Evolutionary conservation across 2,797 vertebrate species (phyloP).

Genomic region (Myripristis jacobus): DNA sequence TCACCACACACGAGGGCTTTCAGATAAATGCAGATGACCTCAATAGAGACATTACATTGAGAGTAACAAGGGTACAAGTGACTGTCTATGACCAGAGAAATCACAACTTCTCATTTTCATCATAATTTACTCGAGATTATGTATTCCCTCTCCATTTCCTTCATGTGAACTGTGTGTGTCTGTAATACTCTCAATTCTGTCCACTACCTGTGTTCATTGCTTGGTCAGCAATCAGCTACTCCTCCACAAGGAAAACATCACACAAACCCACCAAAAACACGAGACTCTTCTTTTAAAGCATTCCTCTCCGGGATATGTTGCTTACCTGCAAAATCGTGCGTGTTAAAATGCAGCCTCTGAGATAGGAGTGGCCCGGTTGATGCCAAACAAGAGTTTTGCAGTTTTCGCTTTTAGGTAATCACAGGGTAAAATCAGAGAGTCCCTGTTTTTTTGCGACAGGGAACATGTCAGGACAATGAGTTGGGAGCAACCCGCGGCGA

Average conservation of each 20-base stretch:
- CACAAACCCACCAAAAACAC: not conserved
- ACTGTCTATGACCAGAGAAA: not conserved
- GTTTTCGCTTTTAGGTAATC: slow-evolving; percentile 13
- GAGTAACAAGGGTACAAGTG: not conserved
- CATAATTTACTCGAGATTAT: not conserved
- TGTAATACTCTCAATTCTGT: slow-evolving; percentile 19
- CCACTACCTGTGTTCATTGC: slow-evolving; percentile 40
- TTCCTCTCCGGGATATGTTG: not conserved
- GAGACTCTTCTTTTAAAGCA: not conserved
- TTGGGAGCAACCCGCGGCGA: slow-evolving; percentile 31
- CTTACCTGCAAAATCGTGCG: not conserved
- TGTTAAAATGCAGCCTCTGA: not conserved
- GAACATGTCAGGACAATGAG: slow-evolving; percentile 37
- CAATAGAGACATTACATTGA: not conserved
- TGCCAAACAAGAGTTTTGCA: slow-evolving; percentile 22
- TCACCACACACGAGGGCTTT: slow-evolving; percentile 26
- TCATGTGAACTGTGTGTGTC: slow-evolving; percentile 1
- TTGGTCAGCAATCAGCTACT: slow-evolving; percentile 59
- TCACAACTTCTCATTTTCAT: not conserved
- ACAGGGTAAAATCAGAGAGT: not conserved
- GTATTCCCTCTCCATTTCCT: slow-evolving; percentile 9
- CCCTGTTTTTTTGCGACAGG: slow-evolving; percentile 14
- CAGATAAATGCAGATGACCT: slow-evolving; percentile 38
- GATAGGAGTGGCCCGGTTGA: slow-evolving; percentile 9
- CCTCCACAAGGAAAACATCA: slow-evolving; percentile 49